Evolutionary conservation across 2,888 invertebrate genomes (phyloP).

Genomic region (Agrotis puta): DNA sequence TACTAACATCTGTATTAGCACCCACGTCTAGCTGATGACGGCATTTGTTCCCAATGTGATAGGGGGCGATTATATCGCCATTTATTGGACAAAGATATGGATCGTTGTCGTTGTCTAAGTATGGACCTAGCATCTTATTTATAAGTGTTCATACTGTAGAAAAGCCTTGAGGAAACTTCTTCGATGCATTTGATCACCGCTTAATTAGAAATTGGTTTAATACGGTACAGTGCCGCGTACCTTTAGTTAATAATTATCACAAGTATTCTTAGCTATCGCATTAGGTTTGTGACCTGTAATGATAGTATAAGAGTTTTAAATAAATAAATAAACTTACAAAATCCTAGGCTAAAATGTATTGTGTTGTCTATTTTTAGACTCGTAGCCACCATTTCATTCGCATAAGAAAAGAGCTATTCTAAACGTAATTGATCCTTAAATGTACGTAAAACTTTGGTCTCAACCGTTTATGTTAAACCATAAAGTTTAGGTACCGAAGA

Average conservation of each 20-base stretch:
- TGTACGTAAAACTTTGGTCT: conserved; percentile 25
- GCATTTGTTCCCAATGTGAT: conserved; percentile 53
- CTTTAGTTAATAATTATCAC: no score
- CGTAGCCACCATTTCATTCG: not conserved
- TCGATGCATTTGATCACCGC: conserved; percentile 16
- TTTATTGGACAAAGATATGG: conserved; percentile 45
- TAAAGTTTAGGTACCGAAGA: conserved; percentile 42
- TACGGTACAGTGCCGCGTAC: not conserved
- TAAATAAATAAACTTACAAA: no score
- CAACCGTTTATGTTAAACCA: conserved; percentile 8
- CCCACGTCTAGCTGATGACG: conserved; percentile 53
- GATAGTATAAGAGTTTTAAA: no score
- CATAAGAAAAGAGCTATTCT: conserved; percentile 15
- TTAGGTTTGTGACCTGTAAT: no score
- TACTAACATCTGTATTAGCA: conserved; percentile 23
- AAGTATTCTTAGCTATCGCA: no score
- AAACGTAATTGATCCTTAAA: conserved; percentile 30
- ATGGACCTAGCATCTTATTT: conserved; percentile 18
- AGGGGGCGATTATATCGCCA: conserved; percentile 31
- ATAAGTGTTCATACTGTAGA: conserved; percentile 19
- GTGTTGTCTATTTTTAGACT: not conserved
- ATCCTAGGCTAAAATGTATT: conserved; percentile 8
- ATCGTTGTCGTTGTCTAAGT: no score
- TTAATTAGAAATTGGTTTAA: not conserved
- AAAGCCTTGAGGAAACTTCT: conserved; percentile 12